Base-by-base conservation (phyloP, 2,888 invertebrate species). In the Cheilosia grossa region DNA sequence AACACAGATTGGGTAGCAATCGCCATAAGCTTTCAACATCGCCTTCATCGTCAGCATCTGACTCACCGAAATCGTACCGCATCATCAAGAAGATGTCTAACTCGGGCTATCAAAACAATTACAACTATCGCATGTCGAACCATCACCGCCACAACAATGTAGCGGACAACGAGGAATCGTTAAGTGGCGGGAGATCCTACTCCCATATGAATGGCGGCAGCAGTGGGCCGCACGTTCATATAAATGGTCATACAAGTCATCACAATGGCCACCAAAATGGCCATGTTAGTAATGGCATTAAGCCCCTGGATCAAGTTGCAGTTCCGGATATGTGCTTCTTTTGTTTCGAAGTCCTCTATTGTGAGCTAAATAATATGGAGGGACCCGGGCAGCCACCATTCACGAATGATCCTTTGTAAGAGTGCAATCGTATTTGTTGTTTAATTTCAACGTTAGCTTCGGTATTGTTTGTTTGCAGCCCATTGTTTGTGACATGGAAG, bases 401-500 rank as follows among this genome's bases (percentile, higher is more conserved):
- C 93, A 96, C 97, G 91, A 98, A 98, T 92, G 98, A 98, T 91
- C 95, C 97, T 91, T 98, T 96, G 98, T 98, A 94, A 97, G 97
- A 42, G 49, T 37, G 49, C 15, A n/a, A 6, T 42, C 95, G 91
- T 78, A 21, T 42, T 56, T 69, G 61, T 9, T 44, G 17, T 70
- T 66, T 64, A 30, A 78, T 72, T 78, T 74, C 69, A 56, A 78
- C 54, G 30, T 70, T 69, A 54, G 47, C 58, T 82, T 70, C 66
- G 44, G 33, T 54, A 0, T 72, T 63, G 33, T 77, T 70, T 70
- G 30, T 7, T 74, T 33, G 30, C 93, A 98, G 98, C 93, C 99
- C 99, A 73, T 94, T 99, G 91, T 99, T 99, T 94, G 99, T 99
- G 88, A 99, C 99, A 86, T 99, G 99, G 99, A 97, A 98, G 93